These are phyloP conservation scores for Callinectes sapidus DNA, from an alignment of 2,888 invertebrate species.

Conservation along the genomic window DNA sequence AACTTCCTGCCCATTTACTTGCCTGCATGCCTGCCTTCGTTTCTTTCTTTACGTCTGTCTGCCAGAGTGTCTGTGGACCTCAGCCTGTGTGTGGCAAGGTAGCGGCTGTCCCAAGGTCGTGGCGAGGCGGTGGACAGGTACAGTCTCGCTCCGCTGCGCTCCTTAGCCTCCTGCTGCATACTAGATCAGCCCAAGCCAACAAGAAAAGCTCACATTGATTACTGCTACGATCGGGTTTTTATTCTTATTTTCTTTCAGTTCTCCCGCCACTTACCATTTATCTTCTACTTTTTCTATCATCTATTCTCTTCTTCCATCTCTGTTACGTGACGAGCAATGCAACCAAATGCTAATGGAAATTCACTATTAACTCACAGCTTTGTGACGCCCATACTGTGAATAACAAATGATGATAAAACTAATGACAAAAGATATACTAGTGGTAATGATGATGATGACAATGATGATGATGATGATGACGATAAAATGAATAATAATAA, in stretches of 20 bases:
- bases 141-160: conserved; percentile 9
- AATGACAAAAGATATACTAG: too few species aligned
- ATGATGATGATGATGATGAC: too few species aligned
- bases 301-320: background rate
- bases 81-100: background rate
- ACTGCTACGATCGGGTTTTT: background rate
- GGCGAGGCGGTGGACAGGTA: background rate
- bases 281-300: background rate
- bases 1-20: background rate
- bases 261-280: background rate
- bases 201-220: background rate
- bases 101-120: background rate
- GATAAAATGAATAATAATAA: too few species aligned
- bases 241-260: background rate
- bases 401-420: too few species aligned
- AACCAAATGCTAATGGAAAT: too few species aligned
- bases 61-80: background rate
- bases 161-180: background rate
- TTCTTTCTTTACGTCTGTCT: background rate
- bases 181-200: conserved; percentile 9
- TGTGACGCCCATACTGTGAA: too few species aligned
- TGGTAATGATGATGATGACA: too few species aligned
- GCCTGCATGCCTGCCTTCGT: background rate
- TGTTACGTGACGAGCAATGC: too few species aligned
- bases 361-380: too few species aligned